These are phyloP conservation scores for Apamea monoglypha DNA, from an alignment of 2,888 invertebrate genomes.

Conservation along the genomic window DNA sequence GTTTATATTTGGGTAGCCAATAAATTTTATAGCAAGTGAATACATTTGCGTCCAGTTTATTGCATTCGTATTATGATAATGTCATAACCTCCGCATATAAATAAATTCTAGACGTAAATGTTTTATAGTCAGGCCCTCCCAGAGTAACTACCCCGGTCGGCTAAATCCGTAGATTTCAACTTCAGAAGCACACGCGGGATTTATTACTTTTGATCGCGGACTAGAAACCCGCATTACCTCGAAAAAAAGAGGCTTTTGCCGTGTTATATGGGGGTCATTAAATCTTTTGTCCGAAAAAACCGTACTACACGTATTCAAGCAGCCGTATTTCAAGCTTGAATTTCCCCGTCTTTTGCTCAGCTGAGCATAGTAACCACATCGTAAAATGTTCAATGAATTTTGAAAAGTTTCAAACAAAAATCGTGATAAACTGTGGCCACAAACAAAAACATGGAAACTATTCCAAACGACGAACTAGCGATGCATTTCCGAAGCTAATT, in stretches of 20 bases:
- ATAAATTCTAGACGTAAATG: slow-evolving; percentile 78
- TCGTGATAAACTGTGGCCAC: slow-evolving; percentile 20
- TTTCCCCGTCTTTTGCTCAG: slow-evolving; percentile 46
- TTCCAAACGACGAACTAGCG: slow-evolving; percentile 57
- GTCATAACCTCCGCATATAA: slow-evolving; percentile 78
- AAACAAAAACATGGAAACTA: slow-evolving; percentile 57
- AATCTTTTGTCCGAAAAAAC: slow-evolving; percentile 71
- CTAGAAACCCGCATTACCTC: slow-evolving; percentile 67
- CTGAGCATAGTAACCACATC: slow-evolving; percentile 34
- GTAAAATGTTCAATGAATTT: slow-evolving; percentile 38
- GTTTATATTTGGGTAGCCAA: slow-evolving; percentile 65
- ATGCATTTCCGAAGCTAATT: slow-evolving; percentile 73
- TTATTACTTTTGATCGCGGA: slow-evolving; percentile 71
- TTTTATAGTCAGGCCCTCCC: slow-evolving; percentile 74
- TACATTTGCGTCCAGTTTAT: slow-evolving; percentile 78
- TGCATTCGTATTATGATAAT: slow-evolving; percentile 80
- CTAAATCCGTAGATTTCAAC: slow-evolving; percentile 71
- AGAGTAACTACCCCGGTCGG: slow-evolving; percentile 63
- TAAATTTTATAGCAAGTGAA: slow-evolving; percentile 77
- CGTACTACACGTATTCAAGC: slow-evolving; percentile 39
- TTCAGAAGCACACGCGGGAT: slow-evolving; percentile 68
- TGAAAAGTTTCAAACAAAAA: slow-evolving; percentile 35
- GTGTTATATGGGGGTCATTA: slow-evolving; percentile 71
- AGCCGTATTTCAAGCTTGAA: slow-evolving; percentile 59
- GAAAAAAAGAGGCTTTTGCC: slow-evolving; percentile 67